phyloP scores from a whole-genome alignment of 1,140 invertebrate genomes.

The Pararge aegeria region DNA sequence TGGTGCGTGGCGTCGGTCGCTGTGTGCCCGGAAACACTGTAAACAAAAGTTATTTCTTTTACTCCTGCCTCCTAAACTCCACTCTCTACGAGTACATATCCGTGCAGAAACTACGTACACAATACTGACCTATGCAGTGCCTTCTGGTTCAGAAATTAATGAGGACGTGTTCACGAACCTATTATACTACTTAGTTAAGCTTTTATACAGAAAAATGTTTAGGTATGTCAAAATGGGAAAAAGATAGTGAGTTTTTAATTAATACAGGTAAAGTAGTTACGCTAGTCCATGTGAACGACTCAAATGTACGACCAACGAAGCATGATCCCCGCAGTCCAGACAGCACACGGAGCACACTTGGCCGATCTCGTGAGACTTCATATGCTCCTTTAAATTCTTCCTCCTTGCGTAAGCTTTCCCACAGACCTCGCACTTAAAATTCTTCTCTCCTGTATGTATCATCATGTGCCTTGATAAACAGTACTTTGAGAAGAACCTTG shows the following conservation, averaged over 20 bases:
- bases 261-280: conserved; percentile 10
- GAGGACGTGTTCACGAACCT: neutral
- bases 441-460: conserved; percentile 82
- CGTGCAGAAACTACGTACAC: conserved; percentile 22
- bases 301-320: conserved; percentile 32
- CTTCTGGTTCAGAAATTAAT: neutral
- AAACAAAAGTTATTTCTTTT: conserved; percentile 44
- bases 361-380: conserved; percentile 77
- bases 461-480: conserved; percentile 86
- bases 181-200: neutral
- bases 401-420: conserved; percentile 84
- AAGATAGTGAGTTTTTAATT: too few species aligned
- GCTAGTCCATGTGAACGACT: conserved; percentile 30
- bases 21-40: conserved; percentile 46
- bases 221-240: too few species aligned
- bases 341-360: conserved; percentile 39
- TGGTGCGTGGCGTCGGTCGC: conserved; percentile 50
- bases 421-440: conserved; percentile 80
- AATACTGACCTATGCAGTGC: conserved; percentile 22
- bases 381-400: conserved; percentile 81
- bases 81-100: conserved; percentile 15
- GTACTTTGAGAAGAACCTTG: conserved; percentile 86
- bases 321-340: conserved; percentile 33
- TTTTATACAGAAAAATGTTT: too few species aligned
- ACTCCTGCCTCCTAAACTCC: conserved; percentile 18